phyloP scores from a whole-genome alignment of 1,140 invertebrate genomes.

The Phocides pigmalion region DNA sequence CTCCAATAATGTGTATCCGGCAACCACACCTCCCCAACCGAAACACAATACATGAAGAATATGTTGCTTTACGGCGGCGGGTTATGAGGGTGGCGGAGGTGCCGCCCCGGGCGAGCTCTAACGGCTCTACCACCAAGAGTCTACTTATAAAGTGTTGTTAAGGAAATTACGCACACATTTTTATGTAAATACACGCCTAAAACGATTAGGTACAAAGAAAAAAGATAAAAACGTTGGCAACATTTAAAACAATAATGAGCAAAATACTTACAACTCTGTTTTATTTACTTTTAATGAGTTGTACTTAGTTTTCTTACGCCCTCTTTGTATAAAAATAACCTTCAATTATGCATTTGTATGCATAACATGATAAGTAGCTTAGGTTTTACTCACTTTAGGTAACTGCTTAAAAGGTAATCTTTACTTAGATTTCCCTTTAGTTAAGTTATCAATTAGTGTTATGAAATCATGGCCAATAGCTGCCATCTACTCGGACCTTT shows the following conservation, averaged over 20 bases:
- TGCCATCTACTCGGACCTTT: slow-evolving; percentile 42
- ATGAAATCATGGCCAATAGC: slow-evolving; percentile 6
- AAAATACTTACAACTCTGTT: slow-evolving; percentile 2
- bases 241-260: not conserved
- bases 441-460: not conserved
- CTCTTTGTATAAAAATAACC: slow-evolving; percentile 24
- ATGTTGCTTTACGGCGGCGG: too few relatives aligned
- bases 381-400: not conserved
- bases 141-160: too few relatives aligned
- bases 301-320: slow-evolving; percentile 1
- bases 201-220: not conserved
- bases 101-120: too few relatives aligned
- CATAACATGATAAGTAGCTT: slow-evolving; percentile 23
- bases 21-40: too few relatives aligned
- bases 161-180: not conserved
- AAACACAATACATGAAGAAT: too few relatives aligned
- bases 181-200: not conserved
- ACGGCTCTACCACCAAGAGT: too few relatives aligned
- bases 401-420: not conserved
- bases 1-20: too few relatives aligned
- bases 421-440: not conserved
- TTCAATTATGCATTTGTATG: slow-evolving; percentile 19
- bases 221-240: slow-evolving; percentile 7
- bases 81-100: too few relatives aligned
- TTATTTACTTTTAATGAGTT: slow-evolving; percentile 23